phyloP scores from a whole-genome alignment of 2,113 vertebrate species.

The Brachirus orientalis region DNA sequence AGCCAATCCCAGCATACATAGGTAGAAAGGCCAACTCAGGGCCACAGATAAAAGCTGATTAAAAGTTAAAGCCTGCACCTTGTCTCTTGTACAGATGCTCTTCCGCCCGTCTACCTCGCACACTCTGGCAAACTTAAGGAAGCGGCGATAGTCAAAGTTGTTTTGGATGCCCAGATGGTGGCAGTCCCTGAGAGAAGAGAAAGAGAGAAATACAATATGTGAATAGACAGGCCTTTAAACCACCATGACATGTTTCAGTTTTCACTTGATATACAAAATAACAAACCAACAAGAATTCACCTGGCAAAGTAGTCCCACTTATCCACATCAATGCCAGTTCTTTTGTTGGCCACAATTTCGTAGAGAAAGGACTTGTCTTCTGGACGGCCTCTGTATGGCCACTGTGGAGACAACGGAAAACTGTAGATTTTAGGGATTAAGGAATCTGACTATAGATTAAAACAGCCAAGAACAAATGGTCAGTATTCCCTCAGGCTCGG shows the following conservation, averaged over 20 bases:
- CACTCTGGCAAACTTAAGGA: slow-evolving; percentile 90
- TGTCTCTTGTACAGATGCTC: slow-evolving; percentile 91
- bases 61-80: slow-evolving; percentile 78
- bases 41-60: background rate
- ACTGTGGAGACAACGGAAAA: slow-evolving; percentile 71
- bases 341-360: slow-evolving; percentile 95
- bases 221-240: background rate
- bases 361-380: slow-evolving; percentile 94
- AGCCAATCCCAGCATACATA: too few relatives aligned
- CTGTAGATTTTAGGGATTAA: background rate
- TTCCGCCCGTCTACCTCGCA: slow-evolving; percentile 85
- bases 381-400: slow-evolving; percentile 87
- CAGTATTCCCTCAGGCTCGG: too few relatives aligned
- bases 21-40: too few relatives aligned
- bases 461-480: too few relatives aligned
- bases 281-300: slow-evolving; percentile 66
- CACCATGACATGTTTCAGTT: background rate
- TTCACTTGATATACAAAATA: background rate
- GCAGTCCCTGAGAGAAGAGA: slow-evolving; percentile 86
- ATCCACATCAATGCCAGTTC: slow-evolving; percentile 94
- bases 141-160: slow-evolving; percentile 92
- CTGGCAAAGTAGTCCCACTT: slow-evolving; percentile 99
- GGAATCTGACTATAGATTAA: background rate
- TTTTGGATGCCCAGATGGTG: slow-evolving; percentile 94
- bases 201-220: too few relatives aligned